Evolutionary conservation across 2,113 vertebrate genomes (phyloP).

Genomic region (Taxidea taxus): DNA sequence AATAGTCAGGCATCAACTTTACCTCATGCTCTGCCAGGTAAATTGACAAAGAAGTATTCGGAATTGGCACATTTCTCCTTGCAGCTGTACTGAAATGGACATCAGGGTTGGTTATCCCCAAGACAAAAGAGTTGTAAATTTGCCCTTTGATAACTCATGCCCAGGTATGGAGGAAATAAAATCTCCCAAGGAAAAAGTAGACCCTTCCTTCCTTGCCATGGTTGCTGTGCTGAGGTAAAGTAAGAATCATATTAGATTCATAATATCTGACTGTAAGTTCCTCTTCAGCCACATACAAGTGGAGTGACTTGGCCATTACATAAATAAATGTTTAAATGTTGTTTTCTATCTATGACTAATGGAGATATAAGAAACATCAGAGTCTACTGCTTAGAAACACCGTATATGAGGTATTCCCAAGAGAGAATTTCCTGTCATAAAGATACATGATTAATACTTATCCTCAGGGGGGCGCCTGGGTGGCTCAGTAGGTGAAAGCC

Average conservation of each 20-base stretch:
- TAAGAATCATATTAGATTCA: neutral
- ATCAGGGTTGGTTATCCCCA: neutral
- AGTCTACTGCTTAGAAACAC: neutral
- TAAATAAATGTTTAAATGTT: neutral
- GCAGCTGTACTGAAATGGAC: neutral
- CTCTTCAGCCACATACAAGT: neutral
- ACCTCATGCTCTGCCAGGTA: neutral
- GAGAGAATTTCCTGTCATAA: neutral
- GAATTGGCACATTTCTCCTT: neutral
- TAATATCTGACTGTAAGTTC: neutral
- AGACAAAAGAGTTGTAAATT: neutral
- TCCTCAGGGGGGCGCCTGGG: no score
- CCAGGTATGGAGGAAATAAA: neutral
- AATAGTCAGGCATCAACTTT: neutral
- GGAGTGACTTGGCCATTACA: neutral
- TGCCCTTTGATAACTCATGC: neutral
- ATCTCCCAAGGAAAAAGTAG: neutral
- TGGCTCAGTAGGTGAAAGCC: no score
- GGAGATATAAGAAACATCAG: neutral
- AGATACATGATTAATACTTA: slow-evolving; percentile 4
- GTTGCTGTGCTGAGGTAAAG: neutral
- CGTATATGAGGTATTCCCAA: neutral
- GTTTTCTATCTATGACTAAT: neutral
- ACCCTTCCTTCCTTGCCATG: neutral
- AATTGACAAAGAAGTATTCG: neutral